These are phyloP conservation scores for Microdon myrmicae DNA, from an alignment of 2,888 invertebrate species.

Conservation along the genomic window DNA sequence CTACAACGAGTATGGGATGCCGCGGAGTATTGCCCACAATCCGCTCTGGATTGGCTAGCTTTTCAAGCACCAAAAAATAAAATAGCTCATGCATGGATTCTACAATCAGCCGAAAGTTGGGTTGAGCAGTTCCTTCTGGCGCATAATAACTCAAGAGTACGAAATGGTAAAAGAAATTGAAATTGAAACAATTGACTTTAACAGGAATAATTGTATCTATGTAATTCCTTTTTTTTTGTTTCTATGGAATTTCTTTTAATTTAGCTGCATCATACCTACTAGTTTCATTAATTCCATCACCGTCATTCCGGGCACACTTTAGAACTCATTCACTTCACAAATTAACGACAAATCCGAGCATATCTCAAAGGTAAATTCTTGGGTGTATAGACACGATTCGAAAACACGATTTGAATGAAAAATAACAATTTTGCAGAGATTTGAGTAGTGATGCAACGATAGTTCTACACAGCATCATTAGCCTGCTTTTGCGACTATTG, in stretches of 20 bases:
- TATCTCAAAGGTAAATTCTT: conserved; percentile 38
- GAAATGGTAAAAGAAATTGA: conserved; percentile 72
- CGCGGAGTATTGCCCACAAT: conserved; percentile 90
- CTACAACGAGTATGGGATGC: conserved; percentile 89
- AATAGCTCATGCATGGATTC: conserved; percentile 89
- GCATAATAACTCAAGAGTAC: conserved; percentile 85
- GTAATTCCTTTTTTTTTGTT: conserved; percentile 6
- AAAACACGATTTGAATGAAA: conserved; percentile 6
- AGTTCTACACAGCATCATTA: conserved; percentile 76
- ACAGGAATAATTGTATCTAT: too few relatives aligned
- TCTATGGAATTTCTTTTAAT: conserved; percentile 5
- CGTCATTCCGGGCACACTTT: conserved; percentile 89
- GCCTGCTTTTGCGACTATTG: conserved; percentile 78
- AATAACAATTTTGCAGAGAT: conserved; percentile 57
- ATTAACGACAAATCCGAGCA: conserved; percentile 55
- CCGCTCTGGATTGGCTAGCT: conserved; percentile 92
- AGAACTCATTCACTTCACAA: conserved; percentile 70
- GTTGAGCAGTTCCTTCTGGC: conserved; percentile 88
- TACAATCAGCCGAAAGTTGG: conserved; percentile 93
- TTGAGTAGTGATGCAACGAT: conserved; percentile 71
- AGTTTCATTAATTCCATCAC: conserved; percentile 90
- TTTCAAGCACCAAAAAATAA: conserved; percentile 87
- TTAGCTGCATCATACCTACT: conserved; percentile 86
- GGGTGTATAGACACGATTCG: too few relatives aligned
- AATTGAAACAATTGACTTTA: conserved; percentile 3